Conservation (phyloP, 2,888 invertebrate genomes). For the Erannis defoliaria region DNA sequence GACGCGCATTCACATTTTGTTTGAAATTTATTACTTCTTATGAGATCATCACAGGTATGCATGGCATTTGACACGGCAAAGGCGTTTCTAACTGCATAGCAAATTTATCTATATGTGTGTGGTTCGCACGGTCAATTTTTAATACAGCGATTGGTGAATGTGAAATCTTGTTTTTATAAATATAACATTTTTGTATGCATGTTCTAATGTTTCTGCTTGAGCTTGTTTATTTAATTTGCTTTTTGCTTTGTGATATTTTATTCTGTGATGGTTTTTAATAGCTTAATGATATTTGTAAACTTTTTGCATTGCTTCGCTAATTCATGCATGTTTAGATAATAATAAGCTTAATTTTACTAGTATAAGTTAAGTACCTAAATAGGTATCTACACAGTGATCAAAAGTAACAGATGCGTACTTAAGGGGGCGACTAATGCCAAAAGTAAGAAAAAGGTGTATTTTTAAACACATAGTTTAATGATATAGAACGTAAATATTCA, state of each 20-base stretch:
- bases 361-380: too few species aligned
- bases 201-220: constrained; percentile 1
- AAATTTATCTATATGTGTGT: neutral
- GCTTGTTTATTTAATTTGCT: constrained; percentile 4
- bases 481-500: too few species aligned
- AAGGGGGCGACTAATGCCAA: too few species aligned
- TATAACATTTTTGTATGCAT: neutral
- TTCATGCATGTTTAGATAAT: constrained; percentile 15
- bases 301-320: constrained; percentile 20
- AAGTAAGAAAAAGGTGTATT: too few species aligned
- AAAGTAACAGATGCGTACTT: too few species aligned
- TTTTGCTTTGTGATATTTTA: constrained; percentile 10
- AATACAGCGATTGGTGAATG: constrained; percentile 4
- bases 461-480: too few species aligned
- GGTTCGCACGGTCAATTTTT: neutral
- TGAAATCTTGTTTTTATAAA: constrained; percentile 4
- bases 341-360: too few species aligned
- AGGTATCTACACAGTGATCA: too few species aligned
- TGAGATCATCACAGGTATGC: constrained; percentile 9
- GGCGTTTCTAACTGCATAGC: constrained; percentile 14
- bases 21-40: constrained; percentile 11
- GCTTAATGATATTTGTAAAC: constrained; percentile 11
- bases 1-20: constrained; percentile 7
- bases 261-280: constrained; percentile 19
- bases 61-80: constrained; percentile 11